phyloP scores from a whole-genome alignment of 2,797 vertebrate genomes.

The Uromys caudimaculatus region DNA sequence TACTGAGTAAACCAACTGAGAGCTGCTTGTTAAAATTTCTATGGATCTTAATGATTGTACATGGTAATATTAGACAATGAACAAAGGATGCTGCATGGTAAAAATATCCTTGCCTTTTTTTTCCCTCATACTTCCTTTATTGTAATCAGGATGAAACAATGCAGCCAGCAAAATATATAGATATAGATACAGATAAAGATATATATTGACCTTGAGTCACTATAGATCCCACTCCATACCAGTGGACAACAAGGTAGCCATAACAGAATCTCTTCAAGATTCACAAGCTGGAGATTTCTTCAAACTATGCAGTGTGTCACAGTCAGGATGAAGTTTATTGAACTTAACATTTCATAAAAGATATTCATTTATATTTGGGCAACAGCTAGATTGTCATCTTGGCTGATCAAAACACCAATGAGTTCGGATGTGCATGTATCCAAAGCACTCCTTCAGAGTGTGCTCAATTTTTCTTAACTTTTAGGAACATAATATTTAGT shows the following conservation, averaged over 20 bases:
- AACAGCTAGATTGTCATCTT: neutral
- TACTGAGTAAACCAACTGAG: neutral
- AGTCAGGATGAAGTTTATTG: neutral
- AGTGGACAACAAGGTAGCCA: neutral
- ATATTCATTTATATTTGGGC: neutral
- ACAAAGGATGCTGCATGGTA: too few relatives aligned
- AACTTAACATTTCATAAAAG: conserved; percentile 23
- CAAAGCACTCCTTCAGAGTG: neutral
- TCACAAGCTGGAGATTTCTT: neutral
- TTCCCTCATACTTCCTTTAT: too few relatives aligned
- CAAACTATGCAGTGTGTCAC: neutral
- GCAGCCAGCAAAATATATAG: too few relatives aligned
- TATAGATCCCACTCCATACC: neutral
- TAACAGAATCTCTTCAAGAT: neutral
- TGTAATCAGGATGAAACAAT: too few relatives aligned
- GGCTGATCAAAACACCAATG: neutral
- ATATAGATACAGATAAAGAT: too few relatives aligned
- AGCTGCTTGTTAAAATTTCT: neutral
- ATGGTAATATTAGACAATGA: neutral
- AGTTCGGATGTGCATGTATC: neutral
- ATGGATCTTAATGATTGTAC: too few relatives aligned
- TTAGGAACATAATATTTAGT: neutral
- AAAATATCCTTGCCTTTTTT: neutral
- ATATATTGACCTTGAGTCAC: neutral
- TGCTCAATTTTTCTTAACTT: neutral